Evolutionary conservation across 1,140 invertebrate genomes (phyloP), one percentile per base, ranked within the genome.

Genomic region (Neocloeon triangulifer): DNA sequence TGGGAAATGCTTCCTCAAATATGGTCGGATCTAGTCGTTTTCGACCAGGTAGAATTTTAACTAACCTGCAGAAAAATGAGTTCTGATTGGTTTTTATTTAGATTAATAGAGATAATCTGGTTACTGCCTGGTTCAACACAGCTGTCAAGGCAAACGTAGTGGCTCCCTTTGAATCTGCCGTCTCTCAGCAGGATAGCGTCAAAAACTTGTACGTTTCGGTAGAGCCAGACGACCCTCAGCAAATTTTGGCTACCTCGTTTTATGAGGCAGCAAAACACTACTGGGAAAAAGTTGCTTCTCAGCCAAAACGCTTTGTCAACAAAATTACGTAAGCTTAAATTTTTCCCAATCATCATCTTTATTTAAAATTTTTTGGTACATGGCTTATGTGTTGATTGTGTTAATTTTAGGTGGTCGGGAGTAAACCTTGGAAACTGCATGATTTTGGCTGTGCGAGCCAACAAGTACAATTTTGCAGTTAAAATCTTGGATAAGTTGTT

Each of bases 21-120:
- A 5, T 86, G 76, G 73, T 73, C 75, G 1, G 76, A 85, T 44
- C 64, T 81, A 39, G 52, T 73, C 0, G 54, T 67, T 16, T 79
- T 77, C 46, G 67, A 72, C 32, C 61, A 60, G 25, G 56, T 55
- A 1, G 48, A 55, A 34, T n/a, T n/a, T n/a, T n/a, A n/a, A n/a
- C n/a, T n/a, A n/a, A n/a, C n/a, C n/a, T n/a, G n/a, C n/a, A n/a
- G n/a, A n/a, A n/a, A n/a, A n/a, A n/a, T n/a, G n/a, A n/a, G n/a
- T n/a, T n/a, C n/a, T n/a, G n/a, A n/a, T n/a, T n/a, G n/a, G n/a
- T n/a, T n/a, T n/a, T n/a, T n/a, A n/a, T n/a, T n/a, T n/a, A n/a
- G n/a, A n/a, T n/a, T n/a, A n/a, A n/a, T n/a, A 53, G 66, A 25
- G 59, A 64, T 34, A 59, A 51, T 31, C 42, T 71, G 0, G 33